Conservation (phyloP, 64 coral and sea anemone genomes). For the Porites lutea region DNA sequence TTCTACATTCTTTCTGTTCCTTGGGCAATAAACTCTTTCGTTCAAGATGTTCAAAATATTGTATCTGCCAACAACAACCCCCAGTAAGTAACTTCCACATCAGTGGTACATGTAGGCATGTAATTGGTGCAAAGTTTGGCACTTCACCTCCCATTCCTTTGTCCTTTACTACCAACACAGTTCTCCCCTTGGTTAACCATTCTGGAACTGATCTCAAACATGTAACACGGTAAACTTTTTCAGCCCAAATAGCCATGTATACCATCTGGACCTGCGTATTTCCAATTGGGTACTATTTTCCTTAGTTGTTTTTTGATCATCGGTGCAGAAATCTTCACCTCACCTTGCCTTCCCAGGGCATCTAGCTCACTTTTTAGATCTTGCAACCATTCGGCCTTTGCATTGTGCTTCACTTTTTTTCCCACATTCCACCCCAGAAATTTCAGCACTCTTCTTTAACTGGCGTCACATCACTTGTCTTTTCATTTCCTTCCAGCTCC, state of each 20-base stretch:
- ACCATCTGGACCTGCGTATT: background rate
- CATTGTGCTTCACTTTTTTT: too few species aligned
- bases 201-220: background rate
- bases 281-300: constrained; percentile 7
- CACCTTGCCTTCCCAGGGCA: too few species aligned
- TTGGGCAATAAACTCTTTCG: background rate
- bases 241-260: background rate
- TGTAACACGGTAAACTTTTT: background rate
- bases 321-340: too few species aligned
- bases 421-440: too few species aligned
- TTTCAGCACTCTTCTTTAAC: too few species aligned
- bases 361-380: too few species aligned
- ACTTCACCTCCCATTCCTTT: background rate
- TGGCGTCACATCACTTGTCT: too few species aligned
- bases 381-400: too few species aligned
- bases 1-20: constrained; percentile 25
- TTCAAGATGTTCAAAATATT: constrained; percentile 3
- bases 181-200: constrained; percentile 40
- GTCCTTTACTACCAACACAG: constrained; percentile 25
- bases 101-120: constrained; percentile 9
- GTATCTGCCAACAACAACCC: background rate
- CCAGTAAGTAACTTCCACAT: constrained; percentile 37
- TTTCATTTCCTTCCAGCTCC: too few species aligned
- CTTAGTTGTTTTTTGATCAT: background rate
- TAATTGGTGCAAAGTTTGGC: constrained; percentile 21